phyloP scores from a whole-genome alignment of 1,140 invertebrate genomes.

The Eriocheir sinensis region DNA sequence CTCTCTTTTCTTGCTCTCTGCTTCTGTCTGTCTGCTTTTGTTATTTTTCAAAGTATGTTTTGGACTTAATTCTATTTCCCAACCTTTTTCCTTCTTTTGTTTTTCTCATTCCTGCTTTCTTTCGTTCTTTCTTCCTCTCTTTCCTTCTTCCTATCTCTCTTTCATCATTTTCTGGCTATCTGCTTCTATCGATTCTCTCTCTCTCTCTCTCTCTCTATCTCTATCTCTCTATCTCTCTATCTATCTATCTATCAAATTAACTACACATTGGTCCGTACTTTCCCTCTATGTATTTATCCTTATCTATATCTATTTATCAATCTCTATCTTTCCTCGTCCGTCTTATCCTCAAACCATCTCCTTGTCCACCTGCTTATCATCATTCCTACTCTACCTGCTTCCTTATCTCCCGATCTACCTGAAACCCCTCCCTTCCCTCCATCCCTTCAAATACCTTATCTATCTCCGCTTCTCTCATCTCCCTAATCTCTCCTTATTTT shows the following conservation, averaged over 20 bases:
- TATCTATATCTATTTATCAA: neutral
- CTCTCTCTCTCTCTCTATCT: too few species aligned
- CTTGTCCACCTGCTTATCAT: neutral
- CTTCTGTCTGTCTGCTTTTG: neutral
- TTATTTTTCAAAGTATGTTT: neutral
- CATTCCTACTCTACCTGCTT: neutral
- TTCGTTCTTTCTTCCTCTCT: neutral
- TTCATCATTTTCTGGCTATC: neutral
- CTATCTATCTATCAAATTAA: too few species aligned
- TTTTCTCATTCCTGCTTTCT: conserved; percentile 23
- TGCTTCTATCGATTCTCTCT: neutral
- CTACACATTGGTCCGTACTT: too few species aligned
- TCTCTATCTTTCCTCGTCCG: neutral
- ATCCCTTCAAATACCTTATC: neutral
- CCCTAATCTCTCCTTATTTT: neutral
- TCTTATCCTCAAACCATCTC: neutral
- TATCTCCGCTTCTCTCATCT: neutral
- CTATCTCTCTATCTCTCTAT: too few species aligned
- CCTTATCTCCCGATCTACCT: neutral
- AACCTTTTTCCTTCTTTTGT: neutral
- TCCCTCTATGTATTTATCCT: neutral
- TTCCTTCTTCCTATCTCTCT: neutral
- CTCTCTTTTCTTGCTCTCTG: neutral
- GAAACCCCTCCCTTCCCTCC: neutral
- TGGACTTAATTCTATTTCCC: neutral